Evolutionary conservation across 2,113 vertebrate genomes (phyloP), one percentile per base, ranked within the genome.

Genomic region (Cariama cristata): DNA sequence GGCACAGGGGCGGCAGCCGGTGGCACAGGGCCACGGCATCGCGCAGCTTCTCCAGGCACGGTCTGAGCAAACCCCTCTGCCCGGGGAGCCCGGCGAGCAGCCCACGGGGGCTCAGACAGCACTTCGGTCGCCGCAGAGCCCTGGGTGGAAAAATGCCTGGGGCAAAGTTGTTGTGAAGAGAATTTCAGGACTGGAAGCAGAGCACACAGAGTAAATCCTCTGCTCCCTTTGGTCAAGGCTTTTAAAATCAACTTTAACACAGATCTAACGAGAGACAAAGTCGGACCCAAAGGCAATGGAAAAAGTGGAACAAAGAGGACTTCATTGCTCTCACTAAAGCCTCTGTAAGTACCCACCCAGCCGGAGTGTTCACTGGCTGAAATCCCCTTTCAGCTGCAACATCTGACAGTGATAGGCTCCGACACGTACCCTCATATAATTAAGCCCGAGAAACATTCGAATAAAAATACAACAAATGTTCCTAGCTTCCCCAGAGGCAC

Each of bases 321-420:
- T 45, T 63, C 45, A 19, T 32, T 74, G 67, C 62, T 79, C 55
- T 73, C 63, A 23, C 32, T 62, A 32, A 79, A 82, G 67, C 42
- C 74, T 27, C 2, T 5, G 4, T 8, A 50, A 63, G 64, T 24
- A 47, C 64, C 74, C 91, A 32, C 52, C 33, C 44, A 79, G 76
- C 52, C 72, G 55, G 63, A 79, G 63, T 38, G 72, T 86, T 56
- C 94, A 44, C 73, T 38, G 56, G 60, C 82, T 84, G 80, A 80
- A 86, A 79, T 80, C 24, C 52, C 82, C 64, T 72, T 80, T 49
- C 79, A 74, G 94, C 90, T 81, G 79, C 75, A 84, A 12, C 45
- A 8, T 44, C 86, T 90, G 90, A 56, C 76, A 68, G 76, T 45
- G 76, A 79, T 2, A 56, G 38, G 64, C 40, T 86, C 75, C 0